A percentile compares a stretch with the other conserved stretches of the same genome.
Conservation (phyloP, 2,888 invertebrate genomes). For the Melanchra persicariae region DNA sequence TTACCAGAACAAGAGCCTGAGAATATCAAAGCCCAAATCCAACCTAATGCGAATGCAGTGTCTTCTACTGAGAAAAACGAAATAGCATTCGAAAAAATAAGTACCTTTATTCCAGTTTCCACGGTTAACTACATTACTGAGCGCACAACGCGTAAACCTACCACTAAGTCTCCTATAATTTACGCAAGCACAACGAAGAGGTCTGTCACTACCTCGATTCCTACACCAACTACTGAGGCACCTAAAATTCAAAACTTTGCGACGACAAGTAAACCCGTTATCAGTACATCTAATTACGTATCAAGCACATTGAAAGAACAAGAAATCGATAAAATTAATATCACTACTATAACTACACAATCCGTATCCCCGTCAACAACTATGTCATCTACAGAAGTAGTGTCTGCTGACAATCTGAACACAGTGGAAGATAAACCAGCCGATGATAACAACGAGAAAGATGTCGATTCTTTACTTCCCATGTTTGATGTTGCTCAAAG, state of each 20-base stretch:
- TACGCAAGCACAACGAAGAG: slow-evolving; percentile 60
- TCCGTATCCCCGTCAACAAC: slow-evolving; percentile 86
- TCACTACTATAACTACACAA: slow-evolving; percentile 86
- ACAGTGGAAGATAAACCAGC: slow-evolving; percentile 51
- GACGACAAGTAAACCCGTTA: slow-evolving; percentile 64
- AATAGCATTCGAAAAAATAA: slow-evolving; percentile 77
- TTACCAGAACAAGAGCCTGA: slow-evolving; percentile 63
- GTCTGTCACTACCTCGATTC: slow-evolving; percentile 54
- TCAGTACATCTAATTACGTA: slow-evolving; percentile 60
- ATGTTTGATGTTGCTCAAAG: slow-evolving; percentile 88
- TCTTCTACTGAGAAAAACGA: slow-evolving; percentile 73
- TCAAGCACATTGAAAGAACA: slow-evolving; percentile 66
- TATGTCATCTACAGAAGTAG: slow-evolving; percentile 79
- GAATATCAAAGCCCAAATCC: slow-evolving; percentile 59
- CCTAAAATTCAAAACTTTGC: slow-evolving; percentile 35
- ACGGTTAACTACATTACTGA: slow-evolving; percentile 78
- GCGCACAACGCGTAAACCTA: slow-evolving; percentile 72
- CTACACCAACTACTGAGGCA: slow-evolving; percentile 43
- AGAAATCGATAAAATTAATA: slow-evolving; percentile 77
- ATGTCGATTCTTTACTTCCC: slow-evolving; percentile 74
- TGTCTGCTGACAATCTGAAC: slow-evolving; percentile 68
- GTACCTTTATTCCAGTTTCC: slow-evolving; percentile 81
- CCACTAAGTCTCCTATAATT: slow-evolving; percentile 64
- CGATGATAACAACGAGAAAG: slow-evolving; percentile 61
- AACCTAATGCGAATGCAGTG: slow-evolving; percentile 62